Evolutionary conservation across 2,888 invertebrate species (phyloP), one percentile per base, ranked within the genome.

Genomic region (Xanthorhoe designata): DNA sequence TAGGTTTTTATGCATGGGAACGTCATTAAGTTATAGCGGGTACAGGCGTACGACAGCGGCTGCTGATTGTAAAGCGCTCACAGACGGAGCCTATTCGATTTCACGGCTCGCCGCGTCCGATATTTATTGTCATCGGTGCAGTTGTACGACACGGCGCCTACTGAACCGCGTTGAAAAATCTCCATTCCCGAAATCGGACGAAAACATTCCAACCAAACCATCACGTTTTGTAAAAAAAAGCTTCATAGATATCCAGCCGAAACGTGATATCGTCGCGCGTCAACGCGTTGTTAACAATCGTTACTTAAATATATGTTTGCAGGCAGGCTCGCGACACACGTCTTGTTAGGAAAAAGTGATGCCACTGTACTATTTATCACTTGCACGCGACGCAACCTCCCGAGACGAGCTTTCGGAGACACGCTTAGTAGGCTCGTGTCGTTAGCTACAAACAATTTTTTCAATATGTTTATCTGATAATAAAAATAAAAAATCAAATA

Each of bases 91-190:
- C 92, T 92, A 92, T 93, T 93, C 92, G 92, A 93, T 93, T 93
- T 92, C 92, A 93, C 89, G 93, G 91, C 92, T 92, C 91, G 91
- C 84, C 91, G 92, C 92, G 83, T 81, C 81, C 87, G 90, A 91
- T 92, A 92, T 93, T 93, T 93, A 93, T 92, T 92, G 91, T 92
- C 92, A 92, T 92, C 92, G 92, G 90, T 91, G 90, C 91, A 92
- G 88, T 91, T 88, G 91, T 89, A 91, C 91, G 92, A 91, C 92
- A 91, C 89, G 90, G 86, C 85, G 90, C 89, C 90, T 90, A 89
- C 89, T 90, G 91, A 92, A 91, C 91, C 90, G 86, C 89, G 89
- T 82, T 89, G 87, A 90, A 92, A 92, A 91, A 91, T 89, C 89
- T 90, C 88, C 87, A 87, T 88, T 82, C 83, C 87, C 86, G 75